Evolutionary conservation across 1,140 invertebrate genomes (phyloP).

Genomic region (Drosophila repleta): DNA sequence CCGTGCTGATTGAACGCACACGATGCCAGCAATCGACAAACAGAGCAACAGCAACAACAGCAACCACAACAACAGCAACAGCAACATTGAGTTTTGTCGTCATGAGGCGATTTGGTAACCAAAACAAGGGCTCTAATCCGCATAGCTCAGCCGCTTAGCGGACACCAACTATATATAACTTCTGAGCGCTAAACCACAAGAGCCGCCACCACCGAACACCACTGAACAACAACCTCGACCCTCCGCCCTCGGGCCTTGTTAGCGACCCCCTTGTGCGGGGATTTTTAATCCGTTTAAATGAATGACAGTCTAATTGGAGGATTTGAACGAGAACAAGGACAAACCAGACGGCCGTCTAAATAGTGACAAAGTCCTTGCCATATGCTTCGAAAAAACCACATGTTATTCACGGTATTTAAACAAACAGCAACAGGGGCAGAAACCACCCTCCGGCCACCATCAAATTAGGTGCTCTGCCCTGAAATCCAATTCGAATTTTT

Average conservation of each 20-base stretch:
- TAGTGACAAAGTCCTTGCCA: conserved; percentile 83
- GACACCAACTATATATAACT: conserved; percentile 22
- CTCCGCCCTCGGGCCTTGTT: conserved; percentile 35
- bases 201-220: conserved; percentile 36
- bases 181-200: conserved; percentile 57
- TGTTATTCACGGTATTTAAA: conserved; percentile 84
- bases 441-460: conserved; percentile 50
- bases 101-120: conserved; percentile 72
- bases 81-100: conserved; percentile 29
- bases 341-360: conserved; percentile 55
- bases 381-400: conserved; percentile 83
- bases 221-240: neutral
- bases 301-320: conserved; percentile 84
- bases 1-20: conserved; percentile 68
- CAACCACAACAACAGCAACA: neutral
- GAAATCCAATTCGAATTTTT: conserved; percentile 80
- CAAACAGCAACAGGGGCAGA: conserved; percentile 72
- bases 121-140: conserved; percentile 77
- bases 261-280: conserved; percentile 56
- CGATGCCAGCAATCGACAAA: conserved; percentile 9
- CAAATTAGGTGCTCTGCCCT: conserved; percentile 64
- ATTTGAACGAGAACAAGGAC: conserved; percentile 58
- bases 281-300: conserved; percentile 84
- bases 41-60: neutral
- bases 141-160: conserved; percentile 39